Conservation (phyloP, 2,888 invertebrate species). For the Ormyrus rosae region DNA sequence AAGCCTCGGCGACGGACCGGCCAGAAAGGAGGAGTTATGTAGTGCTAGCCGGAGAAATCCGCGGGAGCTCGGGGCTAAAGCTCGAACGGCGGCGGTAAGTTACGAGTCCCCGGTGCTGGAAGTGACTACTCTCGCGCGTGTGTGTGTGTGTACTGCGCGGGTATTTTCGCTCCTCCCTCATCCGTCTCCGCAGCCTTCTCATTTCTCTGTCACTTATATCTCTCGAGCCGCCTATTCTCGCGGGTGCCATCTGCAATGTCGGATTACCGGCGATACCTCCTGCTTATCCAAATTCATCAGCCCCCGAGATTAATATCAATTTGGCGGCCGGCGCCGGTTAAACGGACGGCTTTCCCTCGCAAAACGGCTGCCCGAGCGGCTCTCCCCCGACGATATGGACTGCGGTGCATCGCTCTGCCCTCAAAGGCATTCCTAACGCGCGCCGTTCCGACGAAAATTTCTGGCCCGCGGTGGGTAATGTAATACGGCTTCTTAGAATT, state of each 20-base stretch:
- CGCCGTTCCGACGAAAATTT: too few relatives aligned
- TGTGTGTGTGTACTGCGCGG: neutral
- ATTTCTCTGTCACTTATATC: constrained; percentile 32
- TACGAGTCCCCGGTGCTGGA: constrained; percentile 33
- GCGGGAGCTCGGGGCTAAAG: neutral
- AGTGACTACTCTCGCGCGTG: constrained; percentile 18
- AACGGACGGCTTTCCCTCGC: too few relatives aligned
- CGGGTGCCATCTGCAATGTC: constrained; percentile 30
- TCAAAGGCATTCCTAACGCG: too few relatives aligned
- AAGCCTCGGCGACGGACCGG: neutral
- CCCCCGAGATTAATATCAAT: constrained; percentile 35
- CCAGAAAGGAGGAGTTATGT: constrained; percentile 17
- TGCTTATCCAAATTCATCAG: constrained; percentile 28
- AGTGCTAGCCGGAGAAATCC: neutral
- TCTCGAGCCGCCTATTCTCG: constrained; percentile 13
- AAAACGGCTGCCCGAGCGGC: too few relatives aligned
- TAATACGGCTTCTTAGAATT: too few relatives aligned
- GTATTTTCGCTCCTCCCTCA: neutral
- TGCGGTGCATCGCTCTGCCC: too few relatives aligned
- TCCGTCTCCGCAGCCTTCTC: neutral
- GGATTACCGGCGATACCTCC: constrained; percentile 10
- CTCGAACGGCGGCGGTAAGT: constrained; percentile 4
- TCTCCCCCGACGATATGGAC: too few relatives aligned
- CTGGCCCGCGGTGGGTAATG: too few relatives aligned
- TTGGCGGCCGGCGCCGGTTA: neutral